Percentiles rank a stretch among this genome's conserved stretches.
Conservation (phyloP, 2,888 invertebrate genomes). For the Agrypnus murinus region DNA sequence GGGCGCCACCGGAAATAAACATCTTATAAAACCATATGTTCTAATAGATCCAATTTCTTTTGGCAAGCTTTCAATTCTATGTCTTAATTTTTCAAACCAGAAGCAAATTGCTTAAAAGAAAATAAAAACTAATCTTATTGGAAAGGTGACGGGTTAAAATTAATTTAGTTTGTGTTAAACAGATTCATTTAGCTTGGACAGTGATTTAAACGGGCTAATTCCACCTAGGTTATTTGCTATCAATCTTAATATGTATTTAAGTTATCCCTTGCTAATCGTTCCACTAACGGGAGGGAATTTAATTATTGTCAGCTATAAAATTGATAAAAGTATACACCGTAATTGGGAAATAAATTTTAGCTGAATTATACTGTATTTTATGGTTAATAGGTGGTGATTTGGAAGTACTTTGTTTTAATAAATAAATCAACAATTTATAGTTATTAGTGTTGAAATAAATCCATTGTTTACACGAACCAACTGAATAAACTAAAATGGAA, state of each 20-base stretch:
- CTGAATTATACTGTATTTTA: too few species aligned
- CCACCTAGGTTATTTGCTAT: constrained; percentile 34
- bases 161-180: constrained; percentile 35
- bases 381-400: too few species aligned
- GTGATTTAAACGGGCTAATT: constrained; percentile 34
- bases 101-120: background rate
- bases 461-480: constrained; percentile 16
- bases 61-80: too few species aligned
- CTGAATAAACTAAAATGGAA: constrained; percentile 43
- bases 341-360: too few species aligned
- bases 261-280: constrained; percentile 30
- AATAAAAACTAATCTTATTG: constrained; percentile 5
- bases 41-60: too few species aligned
- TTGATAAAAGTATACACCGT: too few species aligned
- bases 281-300: constrained; percentile 5
- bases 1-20: constrained; percentile 48
- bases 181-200: constrained; percentile 37
- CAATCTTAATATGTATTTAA: constrained; percentile 32
- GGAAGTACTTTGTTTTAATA: too few species aligned
- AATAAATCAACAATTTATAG: background rate
- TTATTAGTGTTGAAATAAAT: constrained; percentile 19
- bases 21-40: constrained; percentile 35
- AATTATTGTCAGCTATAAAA: background rate
- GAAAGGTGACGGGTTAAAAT: constrained; percentile 15
- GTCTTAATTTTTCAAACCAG: background rate